These are phyloP conservation scores for Nasonia oneida DNA, from an alignment of 2,888 invertebrate species.

Conservation along the genomic window DNA sequence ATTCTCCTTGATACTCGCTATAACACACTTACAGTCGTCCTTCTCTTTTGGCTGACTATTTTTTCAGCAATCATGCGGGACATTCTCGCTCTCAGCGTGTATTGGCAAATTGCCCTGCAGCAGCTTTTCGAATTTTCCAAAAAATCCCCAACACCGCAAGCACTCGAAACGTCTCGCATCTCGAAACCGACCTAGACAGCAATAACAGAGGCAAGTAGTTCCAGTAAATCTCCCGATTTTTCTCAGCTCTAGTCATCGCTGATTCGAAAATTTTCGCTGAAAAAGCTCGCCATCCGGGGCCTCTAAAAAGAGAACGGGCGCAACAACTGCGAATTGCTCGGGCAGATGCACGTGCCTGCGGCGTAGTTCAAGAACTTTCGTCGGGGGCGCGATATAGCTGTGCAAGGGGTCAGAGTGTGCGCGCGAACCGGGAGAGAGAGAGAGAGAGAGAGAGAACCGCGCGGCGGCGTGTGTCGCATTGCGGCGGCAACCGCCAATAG, in stretches of 20 bases:
- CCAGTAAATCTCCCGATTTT: too few relatives aligned
- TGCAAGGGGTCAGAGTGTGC: slow-evolving; percentile 51
- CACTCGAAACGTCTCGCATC: not conserved
- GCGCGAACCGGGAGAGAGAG: slow-evolving; percentile 63
- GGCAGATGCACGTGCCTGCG: slow-evolving; percentile 49
- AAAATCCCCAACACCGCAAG: not conserved
- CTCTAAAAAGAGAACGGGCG: slow-evolving; percentile 20
- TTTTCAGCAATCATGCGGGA: not conserved
- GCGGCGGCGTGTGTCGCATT: slow-evolving; percentile 75
- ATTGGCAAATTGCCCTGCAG: not conserved
- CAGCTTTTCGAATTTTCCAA: not conserved
- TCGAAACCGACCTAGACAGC: too few relatives aligned
- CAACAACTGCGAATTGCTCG: slow-evolving; percentile 61
- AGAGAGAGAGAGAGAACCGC: slow-evolving; percentile 15
- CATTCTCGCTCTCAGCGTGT: not conserved
- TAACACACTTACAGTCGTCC: not conserved
- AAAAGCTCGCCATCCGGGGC: too few relatives aligned
- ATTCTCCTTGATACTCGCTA: not conserved
- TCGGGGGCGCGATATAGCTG: slow-evolving; percentile 65
- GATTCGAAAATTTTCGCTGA: too few relatives aligned
- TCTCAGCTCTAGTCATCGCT: too few relatives aligned
- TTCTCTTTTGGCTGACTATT: not conserved
- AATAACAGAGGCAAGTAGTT: too few relatives aligned
- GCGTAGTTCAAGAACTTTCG: slow-evolving; percentile 58
- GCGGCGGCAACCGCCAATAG: slow-evolving; percentile 73